These are phyloP conservation scores for Drosophila prolongata DNA, from an alignment of 2,888 invertebrate species.

Conservation along the genomic window DNA sequence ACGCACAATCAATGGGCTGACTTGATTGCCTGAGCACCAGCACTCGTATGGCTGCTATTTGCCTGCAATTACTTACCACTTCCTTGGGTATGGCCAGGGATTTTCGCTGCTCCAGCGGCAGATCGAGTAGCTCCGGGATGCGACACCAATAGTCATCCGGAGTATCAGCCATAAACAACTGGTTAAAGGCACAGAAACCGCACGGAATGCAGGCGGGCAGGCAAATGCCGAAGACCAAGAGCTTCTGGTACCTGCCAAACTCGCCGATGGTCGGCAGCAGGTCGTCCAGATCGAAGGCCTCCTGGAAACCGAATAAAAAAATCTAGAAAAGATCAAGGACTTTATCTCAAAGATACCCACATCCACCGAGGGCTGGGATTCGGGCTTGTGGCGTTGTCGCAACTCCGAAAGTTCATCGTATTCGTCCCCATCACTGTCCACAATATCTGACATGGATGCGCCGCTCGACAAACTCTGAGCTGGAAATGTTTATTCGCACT, in stretches of 20 bases:
- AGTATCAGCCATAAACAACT: constrained; percentile 95
- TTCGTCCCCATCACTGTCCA: constrained; percentile 69
- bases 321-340: too few species aligned
- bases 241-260: constrained; percentile 94
- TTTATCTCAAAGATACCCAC: constrained; percentile 31
- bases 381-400: constrained; percentile 55
- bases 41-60: constrained; percentile 47
- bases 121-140: constrained; percentile 87
- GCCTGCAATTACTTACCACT: constrained; percentile 83
- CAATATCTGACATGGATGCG: constrained; percentile 61
- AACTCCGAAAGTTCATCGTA: constrained; percentile 72
- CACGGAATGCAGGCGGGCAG: constrained; percentile 95
- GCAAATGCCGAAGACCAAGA: constrained; percentile 93
- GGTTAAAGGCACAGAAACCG: constrained; percentile 96
- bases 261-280: constrained; percentile 94
- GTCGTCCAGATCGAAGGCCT: constrained; percentile 91
- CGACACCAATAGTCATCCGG: constrained; percentile 94
- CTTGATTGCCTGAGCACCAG: constrained; percentile 35
- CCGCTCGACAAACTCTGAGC: constrained; percentile 13
- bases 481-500: constrained; percentile 23
- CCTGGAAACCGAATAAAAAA: constrained; percentile 57
- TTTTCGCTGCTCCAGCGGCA: constrained; percentile 87
- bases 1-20: constrained; percentile 51
- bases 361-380: constrained; percentile 60
- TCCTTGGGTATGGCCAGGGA: constrained; percentile 88